Evolutionary conservation across 2,113 vertebrate genomes (phyloP).

Genomic region (Rhinoderma darwinii): DNA sequence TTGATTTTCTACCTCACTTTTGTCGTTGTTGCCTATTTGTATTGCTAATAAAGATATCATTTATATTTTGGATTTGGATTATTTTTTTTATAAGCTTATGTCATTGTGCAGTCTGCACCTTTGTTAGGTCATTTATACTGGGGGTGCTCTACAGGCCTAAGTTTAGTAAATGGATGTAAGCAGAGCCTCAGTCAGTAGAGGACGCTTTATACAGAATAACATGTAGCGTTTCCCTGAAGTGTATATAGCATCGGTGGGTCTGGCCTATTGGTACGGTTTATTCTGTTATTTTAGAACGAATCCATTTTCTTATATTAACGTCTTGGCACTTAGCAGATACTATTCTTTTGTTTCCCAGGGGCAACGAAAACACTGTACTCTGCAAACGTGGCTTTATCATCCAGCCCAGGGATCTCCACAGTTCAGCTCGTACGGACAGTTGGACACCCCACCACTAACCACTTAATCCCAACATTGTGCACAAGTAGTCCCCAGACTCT

Average conservation of each 20-base stretch:
- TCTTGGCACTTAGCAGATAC: neutral
- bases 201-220: too few species aligned
- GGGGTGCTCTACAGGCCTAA: neutral
- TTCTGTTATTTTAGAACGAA: too few species aligned
- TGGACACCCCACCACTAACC: slow-evolving; percentile 81
- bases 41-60: too few species aligned
- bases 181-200: neutral
- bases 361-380: slow-evolving; percentile 84
- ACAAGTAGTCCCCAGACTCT: slow-evolving; percentile 83
- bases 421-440: slow-evolving; percentile 84
- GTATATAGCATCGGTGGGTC: too few species aligned
- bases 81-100: too few species aligned
- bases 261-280: too few species aligned
- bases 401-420: slow-evolving; percentile 81
- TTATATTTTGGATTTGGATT: too few species aligned
- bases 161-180: neutral
- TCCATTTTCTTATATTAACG: too few species aligned
- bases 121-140: neutral
- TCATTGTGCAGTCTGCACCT: too few species aligned
- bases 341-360: slow-evolving; percentile 68
- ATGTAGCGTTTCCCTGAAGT: too few species aligned
- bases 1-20: too few species aligned
- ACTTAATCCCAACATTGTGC: slow-evolving; percentile 83
- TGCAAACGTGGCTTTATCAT: slow-evolving; percentile 82
- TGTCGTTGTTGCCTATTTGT: too few species aligned